Evolutionary conservation across 1,140 invertebrate species (phyloP).

Genomic region (Eupristina koningsbergeri): DNA sequence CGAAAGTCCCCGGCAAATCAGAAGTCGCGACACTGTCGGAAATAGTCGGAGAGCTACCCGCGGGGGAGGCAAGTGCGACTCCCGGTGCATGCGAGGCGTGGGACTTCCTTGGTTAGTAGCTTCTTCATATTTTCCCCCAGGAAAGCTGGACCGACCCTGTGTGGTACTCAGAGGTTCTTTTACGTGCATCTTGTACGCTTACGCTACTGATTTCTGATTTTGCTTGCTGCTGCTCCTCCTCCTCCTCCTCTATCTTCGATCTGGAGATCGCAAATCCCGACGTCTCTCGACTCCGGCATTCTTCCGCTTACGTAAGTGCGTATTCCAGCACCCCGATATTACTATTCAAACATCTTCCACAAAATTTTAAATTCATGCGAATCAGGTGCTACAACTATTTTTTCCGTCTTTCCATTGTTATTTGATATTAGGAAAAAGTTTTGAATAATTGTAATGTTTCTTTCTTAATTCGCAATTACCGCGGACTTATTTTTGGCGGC

Average conservation of each 20-base stretch:
- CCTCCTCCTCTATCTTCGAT: neutral
- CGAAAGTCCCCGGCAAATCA: neutral
- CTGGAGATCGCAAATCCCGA: no score
- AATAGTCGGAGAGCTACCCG: neutral
- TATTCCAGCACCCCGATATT: neutral
- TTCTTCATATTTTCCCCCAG: neutral
- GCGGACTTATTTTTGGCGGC: neutral
- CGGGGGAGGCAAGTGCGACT: neutral
- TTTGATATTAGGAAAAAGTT: neutral
- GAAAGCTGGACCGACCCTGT: no score
- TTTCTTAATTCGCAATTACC: neutral
- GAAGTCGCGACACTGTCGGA: slow-evolving; percentile 4
- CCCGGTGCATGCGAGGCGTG: neutral
- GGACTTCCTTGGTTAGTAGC: neutral
- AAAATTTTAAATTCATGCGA: neutral
- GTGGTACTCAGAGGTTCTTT: no score
- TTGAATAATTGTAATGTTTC: neutral
- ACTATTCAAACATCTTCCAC: neutral
- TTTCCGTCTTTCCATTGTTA: neutral
- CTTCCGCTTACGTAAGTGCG: slow-evolving; percentile 5
- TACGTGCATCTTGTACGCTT: no score
- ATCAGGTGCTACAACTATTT: neutral
- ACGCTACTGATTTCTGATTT: no score
- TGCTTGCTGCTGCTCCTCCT: no score
- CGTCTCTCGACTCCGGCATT: neutral